Conservation (phyloP, 2,797 vertebrate species). For the Molossus alvarezi region DNA sequence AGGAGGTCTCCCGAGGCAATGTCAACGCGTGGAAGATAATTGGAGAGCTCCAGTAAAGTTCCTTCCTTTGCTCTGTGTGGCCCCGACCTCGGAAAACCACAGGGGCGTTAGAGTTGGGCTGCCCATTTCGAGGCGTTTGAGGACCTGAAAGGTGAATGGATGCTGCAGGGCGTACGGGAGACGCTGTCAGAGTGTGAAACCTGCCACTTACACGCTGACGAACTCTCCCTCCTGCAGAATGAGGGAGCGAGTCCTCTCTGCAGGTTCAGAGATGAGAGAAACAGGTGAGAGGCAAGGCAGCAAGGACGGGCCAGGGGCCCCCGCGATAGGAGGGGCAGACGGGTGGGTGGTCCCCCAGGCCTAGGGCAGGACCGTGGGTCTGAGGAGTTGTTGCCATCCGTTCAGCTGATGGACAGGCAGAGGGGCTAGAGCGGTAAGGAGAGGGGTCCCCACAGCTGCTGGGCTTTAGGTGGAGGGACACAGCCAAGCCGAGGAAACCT, state of each 20-base stretch:
- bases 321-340: background rate
- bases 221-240: background rate
- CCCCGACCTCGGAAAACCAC: background rate
- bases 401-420: fast-evolving
- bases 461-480: too few species aligned
- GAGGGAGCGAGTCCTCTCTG: background rate
- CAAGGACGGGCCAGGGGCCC: background rate
- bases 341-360: background rate
- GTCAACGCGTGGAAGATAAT: fast-evolving
- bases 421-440: fast-evolving
- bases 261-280: background rate
- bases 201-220: background rate
- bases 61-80: background rate
- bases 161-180: background rate
- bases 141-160: background rate
- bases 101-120: background rate
- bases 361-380: background rate
- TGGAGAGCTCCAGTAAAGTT: background rate
- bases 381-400: background rate
- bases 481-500: background rate
- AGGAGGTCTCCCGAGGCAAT: background rate
- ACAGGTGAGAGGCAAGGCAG: background rate
- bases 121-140: background rate
- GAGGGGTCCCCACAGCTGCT: fast-evolving
- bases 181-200: fast-evolving